phyloP scores from a whole-genome alignment of 2,113 vertebrate species.

The Heliornis fulica region DNA sequence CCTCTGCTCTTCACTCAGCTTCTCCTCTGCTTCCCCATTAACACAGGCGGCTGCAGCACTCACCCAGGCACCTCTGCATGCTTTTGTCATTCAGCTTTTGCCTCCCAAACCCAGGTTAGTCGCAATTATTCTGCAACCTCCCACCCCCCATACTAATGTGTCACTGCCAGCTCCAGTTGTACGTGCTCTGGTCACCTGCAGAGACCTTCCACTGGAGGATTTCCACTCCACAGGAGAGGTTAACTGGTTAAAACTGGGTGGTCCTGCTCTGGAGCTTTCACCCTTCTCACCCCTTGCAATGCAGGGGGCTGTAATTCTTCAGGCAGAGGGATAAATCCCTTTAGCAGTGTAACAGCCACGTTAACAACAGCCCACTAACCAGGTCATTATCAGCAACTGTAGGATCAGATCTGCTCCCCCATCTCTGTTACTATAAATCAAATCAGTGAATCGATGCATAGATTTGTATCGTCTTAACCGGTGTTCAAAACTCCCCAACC shows the following conservation, averaged over 20 bases:
- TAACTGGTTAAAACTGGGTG: neutral
- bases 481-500: neutral
- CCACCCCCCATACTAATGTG: fast-evolving
- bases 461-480: neutral
- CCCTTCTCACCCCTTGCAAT: neutral
- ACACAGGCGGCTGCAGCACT: slow-evolving; percentile 4
- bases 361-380: neutral
- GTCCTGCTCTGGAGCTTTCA: neutral
- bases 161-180: neutral
- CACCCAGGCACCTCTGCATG: neutral
- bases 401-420: neutral
- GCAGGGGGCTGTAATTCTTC: neutral
- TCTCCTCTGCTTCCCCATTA: slow-evolving; percentile 3
- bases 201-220: neutral
- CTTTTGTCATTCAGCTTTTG: neutral
- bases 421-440: neutral
- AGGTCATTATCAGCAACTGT: neutral
- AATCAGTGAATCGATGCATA: neutral
- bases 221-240: neutral
- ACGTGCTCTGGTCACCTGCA: neutral
- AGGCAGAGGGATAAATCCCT: neutral
- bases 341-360: neutral
- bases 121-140: neutral
- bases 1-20: neutral
- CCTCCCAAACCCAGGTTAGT: neutral